These are phyloP conservation scores for Heliconius charithonia DNA, from an alignment of 2,888 invertebrate species.

Conservation along the genomic window DNA sequence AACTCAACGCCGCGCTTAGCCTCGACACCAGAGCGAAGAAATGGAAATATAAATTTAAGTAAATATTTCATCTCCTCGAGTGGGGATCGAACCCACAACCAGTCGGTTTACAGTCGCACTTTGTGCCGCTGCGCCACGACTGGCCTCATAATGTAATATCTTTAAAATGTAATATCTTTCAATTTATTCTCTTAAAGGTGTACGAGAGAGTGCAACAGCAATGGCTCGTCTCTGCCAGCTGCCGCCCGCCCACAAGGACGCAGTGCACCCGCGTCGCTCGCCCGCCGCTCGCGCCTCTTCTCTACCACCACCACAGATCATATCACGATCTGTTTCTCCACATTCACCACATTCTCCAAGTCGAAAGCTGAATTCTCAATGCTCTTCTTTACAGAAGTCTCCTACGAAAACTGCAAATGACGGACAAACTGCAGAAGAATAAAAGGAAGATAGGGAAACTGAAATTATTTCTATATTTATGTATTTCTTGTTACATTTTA, in stretches of 20 bases:
- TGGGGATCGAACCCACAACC: too few relatives aligned
- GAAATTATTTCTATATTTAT: background rate
- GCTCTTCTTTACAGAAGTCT: background rate
- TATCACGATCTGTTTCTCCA: constrained; percentile 38
- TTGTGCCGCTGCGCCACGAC: too few relatives aligned
- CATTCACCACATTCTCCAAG: constrained; percentile 9
- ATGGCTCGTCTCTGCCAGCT: constrained; percentile 72
- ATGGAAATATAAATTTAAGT: too few relatives aligned
- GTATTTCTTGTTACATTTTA: background rate
- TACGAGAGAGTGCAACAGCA: constrained; percentile 72
- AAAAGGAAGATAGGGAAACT: background rate
- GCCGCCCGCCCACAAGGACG: constrained; percentile 55
- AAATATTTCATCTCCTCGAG: too few relatives aligned
- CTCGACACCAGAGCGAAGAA: too few relatives aligned
- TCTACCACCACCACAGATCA: constrained; percentile 65
- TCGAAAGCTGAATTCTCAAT: background rate
- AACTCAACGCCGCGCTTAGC: too few relatives aligned
- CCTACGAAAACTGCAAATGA: background rate
- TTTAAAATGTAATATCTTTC: background rate
- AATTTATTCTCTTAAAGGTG: constrained; percentile 53
- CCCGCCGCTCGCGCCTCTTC: constrained; percentile 58
- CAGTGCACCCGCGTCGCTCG: constrained; percentile 39
- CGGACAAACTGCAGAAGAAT: background rate
- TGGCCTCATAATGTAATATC: too few relatives aligned
- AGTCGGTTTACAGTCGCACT: too few relatives aligned